These are phyloP conservation scores for Pedicia rivosa DNA, from an alignment of 2,888 invertebrate genomes.

Conservation along the genomic window DNA sequence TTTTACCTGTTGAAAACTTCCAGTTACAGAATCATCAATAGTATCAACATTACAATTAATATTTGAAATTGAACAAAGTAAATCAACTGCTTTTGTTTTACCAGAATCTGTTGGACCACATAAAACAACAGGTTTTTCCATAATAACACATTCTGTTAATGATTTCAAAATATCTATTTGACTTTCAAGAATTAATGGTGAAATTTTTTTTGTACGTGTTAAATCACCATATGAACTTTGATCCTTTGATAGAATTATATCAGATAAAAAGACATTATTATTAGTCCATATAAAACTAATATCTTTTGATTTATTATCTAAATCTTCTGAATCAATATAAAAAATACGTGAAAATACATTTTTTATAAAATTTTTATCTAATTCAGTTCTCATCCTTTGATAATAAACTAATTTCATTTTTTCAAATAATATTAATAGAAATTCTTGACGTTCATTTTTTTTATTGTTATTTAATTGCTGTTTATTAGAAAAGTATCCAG, in stretches of 20 bases:
- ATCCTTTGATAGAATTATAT: constrained; percentile 36
- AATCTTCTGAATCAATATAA: constrained; percentile 23
- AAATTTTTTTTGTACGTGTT: constrained; percentile 18
- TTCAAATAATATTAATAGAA: constrained; percentile 24
- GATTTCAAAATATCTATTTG: constrained; percentile 58
- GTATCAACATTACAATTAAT: constrained; percentile 24
- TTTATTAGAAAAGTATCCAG: too few relatives aligned
- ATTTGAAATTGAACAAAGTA: constrained; percentile 25
- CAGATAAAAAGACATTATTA: constrained; percentile 44
- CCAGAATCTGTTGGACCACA: constrained; percentile 29
- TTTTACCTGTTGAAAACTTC: constrained; percentile 86
- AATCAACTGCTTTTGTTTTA: constrained; percentile 28
- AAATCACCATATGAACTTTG: constrained; percentile 18
- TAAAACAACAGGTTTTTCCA: constrained; percentile 80
- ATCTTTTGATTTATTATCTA: constrained; percentile 30
- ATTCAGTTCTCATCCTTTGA: constrained; percentile 66
- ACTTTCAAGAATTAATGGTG: constrained; percentile 33
- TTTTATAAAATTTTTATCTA: constrained; percentile 58
- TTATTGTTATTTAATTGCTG: constrained; percentile 7
- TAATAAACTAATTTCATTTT: constrained; percentile 63
- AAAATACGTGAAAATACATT: constrained; percentile 35
- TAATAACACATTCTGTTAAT: constrained; percentile 69
- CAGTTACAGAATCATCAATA: constrained; percentile 36
- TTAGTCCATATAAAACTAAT: constrained; percentile 43
- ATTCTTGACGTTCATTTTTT: constrained; percentile 7